Evolutionary conservation across 2,797 vertebrate species (phyloP).

Genomic region (Sebastes oblongus): DNA sequence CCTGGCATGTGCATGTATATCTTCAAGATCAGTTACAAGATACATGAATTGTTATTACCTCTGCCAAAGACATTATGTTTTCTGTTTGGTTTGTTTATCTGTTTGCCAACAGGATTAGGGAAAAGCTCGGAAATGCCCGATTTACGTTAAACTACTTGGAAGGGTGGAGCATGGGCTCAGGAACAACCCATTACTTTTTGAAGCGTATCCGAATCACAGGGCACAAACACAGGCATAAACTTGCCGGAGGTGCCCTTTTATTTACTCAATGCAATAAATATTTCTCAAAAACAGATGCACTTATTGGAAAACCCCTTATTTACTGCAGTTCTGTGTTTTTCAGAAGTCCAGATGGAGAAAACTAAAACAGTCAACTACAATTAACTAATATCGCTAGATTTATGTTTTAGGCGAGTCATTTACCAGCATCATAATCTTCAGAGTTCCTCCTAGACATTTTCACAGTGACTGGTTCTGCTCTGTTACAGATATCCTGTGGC

Average conservation of each 20-base stretch:
- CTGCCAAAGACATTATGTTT: neutral
- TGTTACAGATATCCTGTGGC: slow-evolving; percentile 27
- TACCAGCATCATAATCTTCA: neutral
- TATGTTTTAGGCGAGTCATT: slow-evolving; percentile 32
- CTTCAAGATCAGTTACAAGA: neutral
- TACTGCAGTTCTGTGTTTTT: neutral
- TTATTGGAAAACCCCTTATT: neutral
- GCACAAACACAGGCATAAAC: neutral
- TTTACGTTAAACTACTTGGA: neutral
- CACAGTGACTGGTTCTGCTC: neutral
- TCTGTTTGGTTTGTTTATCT: neutral
- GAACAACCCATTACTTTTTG: neutral
- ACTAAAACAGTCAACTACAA: neutral
- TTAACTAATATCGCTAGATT: neutral
- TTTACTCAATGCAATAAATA: slow-evolving; percentile 2
- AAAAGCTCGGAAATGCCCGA: neutral
- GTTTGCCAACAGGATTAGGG: neutral
- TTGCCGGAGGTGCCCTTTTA: neutral
- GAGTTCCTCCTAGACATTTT: neutral
- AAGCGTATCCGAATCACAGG: neutral
- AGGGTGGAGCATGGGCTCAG: neutral
- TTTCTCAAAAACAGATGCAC: slow-evolving; percentile 41
- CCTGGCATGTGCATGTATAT: neutral
- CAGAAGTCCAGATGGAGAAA: neutral
- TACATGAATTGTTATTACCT: neutral